Evolutionary conservation across 2,888 invertebrate genomes (phyloP).

Genomic region (Ochropleura plecta): DNA sequence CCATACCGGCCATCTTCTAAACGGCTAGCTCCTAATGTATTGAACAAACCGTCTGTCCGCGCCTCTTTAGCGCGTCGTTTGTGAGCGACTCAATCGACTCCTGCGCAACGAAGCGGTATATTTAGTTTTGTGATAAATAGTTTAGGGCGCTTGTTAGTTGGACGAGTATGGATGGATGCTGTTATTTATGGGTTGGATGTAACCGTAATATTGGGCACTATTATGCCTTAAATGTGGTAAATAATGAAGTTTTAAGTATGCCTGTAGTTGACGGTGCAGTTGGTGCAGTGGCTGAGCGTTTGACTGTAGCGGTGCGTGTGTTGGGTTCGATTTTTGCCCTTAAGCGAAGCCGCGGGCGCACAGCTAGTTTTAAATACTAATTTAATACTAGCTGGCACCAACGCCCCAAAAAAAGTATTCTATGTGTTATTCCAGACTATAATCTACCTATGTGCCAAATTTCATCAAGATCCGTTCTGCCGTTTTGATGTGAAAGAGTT

Average conservation of each 20-base stretch:
- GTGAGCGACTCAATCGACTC: constrained; percentile 72
- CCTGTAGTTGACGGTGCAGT: too few species aligned
- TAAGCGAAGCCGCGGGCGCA: too few species aligned
- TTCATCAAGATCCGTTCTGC: too few species aligned
- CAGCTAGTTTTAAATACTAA: too few species aligned
- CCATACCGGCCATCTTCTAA: constrained; percentile 34
- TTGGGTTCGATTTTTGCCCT: too few species aligned
- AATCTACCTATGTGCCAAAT: too few species aligned
- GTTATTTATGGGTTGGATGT: constrained; percentile 16
- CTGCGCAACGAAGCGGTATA: constrained; percentile 63
- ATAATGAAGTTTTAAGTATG: not conserved
- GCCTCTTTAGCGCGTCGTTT: constrained; percentile 79
- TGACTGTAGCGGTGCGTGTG: too few species aligned
- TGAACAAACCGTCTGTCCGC: constrained; percentile 68
- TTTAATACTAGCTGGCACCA: too few species aligned
- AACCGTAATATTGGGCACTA: not conserved
- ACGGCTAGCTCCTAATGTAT: constrained; percentile 56
- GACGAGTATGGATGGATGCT: constrained; percentile 16
- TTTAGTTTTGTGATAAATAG: constrained; percentile 51
- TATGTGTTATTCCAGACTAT: too few species aligned
- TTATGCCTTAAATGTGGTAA: not conserved
- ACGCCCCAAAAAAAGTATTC: too few species aligned
- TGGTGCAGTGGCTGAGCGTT: too few species aligned
- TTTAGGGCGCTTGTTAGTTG: constrained; percentile 21
- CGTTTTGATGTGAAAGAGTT: too few species aligned